A percentile compares a stretch with the other conserved stretches of the same genome.
These are phyloP conservation scores for Aricia artaxerxes DNA, from an alignment of 2,888 invertebrate species.

Conservation along the genomic window DNA sequence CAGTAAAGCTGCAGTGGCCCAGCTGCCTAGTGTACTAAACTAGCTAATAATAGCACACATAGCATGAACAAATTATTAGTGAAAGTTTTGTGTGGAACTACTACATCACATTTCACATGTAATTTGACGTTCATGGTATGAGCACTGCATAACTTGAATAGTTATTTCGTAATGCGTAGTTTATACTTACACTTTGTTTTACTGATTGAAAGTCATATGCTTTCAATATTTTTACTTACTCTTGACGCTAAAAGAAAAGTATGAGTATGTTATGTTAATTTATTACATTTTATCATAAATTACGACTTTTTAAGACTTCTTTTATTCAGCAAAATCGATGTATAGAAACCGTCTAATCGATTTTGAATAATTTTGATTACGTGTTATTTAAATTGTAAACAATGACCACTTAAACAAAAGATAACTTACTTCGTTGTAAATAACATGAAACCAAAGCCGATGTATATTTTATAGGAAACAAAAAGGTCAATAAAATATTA, in stretches of 20 bases:
- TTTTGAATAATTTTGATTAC: background rate
- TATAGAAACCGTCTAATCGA: background rate
- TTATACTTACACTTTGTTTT: background rate
- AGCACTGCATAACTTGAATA: conserved; percentile 43
- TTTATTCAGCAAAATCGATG: background rate
- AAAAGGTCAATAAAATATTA: background rate
- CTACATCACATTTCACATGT: background rate
- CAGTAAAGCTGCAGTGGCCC: too few species aligned
- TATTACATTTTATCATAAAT: background rate
- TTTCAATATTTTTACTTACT: conserved; percentile 27
- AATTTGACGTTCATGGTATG: conserved; percentile 50
- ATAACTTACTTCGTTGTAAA: background rate
- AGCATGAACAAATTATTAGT: conserved; percentile 47
- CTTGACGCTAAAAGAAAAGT: conserved; percentile 1
- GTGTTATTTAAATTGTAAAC: background rate
- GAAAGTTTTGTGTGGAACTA: background rate
- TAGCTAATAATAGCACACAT: conserved; percentile 48
- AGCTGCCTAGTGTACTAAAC: background rate
- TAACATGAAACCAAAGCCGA: background rate
- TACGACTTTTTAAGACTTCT: background rate
- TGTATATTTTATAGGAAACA: background rate
- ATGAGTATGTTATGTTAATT: background rate
- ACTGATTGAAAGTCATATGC: background rate
- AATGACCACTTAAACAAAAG: background rate
- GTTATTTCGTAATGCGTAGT: background rate